Base-by-base conservation (phyloP, 2,113 vertebrate species). In the Phylloscopus trochilus region DNA sequence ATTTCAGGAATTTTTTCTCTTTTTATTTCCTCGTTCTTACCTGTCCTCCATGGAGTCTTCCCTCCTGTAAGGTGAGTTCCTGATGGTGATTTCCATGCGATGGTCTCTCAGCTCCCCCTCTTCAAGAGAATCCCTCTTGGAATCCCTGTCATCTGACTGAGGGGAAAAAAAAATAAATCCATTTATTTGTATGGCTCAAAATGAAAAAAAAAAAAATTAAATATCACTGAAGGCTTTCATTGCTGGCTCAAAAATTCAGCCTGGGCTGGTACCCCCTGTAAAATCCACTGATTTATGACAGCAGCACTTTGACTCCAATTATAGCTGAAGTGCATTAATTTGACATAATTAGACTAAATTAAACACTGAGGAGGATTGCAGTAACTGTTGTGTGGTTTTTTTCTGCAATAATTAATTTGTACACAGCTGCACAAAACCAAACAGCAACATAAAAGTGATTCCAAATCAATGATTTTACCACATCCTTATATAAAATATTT, bases 21-120 rank as follows among this genome's bases (percentile, higher is more conserved):
- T 11, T 64, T 84, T 11, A 23, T 39, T 35, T 4, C 10, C 18
- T 31, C 2, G 1, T 5, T 24, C 87, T 89, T 39, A 99, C 99
- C 99, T 98, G 98, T 99, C 99, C 83, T 99, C 99, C 94, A 98
- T 99, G 1, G 99, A 99, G 94, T 99, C 99, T 53, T 99, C 99
- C 81, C 99, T 98, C 83, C 98, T 96, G 75, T 99, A 99, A 0
- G 99, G 99, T 6, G 99, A 99, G 95, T 99, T 99, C 80, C 99
- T 98, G 95, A 99, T 99, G 9, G 99, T 99, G 96, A 99, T 99
- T 98, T 99, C 99, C 99, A 99, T 99, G 83, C 97, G 99, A 95
- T 99, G 99, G 95, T 99, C 99, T 96, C 98, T 99, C 97, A 99
- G 97, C 98, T 99, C 99, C 95, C 99, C 99, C 98, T 99, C 99